These are phyloP conservation scores for Crossocerus cetratus DNA, from an alignment of 2,888 invertebrate species.

Conservation along the genomic window DNA sequence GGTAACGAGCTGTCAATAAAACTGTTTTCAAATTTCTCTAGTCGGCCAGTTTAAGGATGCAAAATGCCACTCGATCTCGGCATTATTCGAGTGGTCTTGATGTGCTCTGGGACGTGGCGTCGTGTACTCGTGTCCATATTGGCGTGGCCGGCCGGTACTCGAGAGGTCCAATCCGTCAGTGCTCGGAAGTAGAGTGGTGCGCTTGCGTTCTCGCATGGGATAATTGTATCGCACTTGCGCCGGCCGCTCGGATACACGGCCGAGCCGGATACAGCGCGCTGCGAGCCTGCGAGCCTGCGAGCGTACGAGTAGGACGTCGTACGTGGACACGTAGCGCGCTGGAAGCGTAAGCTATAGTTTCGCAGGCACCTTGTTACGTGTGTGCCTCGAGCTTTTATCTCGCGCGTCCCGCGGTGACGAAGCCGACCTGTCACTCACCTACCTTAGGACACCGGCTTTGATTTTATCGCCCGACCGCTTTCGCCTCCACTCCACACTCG, in stretches of 20 bases:
- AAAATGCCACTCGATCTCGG: not conserved
- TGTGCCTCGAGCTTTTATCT: constrained; percentile 66
- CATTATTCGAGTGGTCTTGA: not conserved
- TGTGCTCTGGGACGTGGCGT: not conserved
- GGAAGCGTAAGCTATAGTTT: constrained; percentile 36
- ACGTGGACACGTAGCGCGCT: constrained; percentile 9
- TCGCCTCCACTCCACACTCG: constrained; percentile 48
- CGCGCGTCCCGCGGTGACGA: constrained; percentile 64
- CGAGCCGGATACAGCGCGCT: constrained; percentile 22
- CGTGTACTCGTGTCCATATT: constrained; percentile 2
- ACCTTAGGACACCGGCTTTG: constrained; percentile 64
- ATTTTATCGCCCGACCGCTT: constrained; percentile 66
- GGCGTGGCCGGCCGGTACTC: constrained; percentile 14
- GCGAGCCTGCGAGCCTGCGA: too few species aligned
- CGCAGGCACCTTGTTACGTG: constrained; percentile 68
- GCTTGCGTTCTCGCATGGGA: constrained; percentile 23
- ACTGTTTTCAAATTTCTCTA: not conserved
- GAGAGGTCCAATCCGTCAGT: not conserved
- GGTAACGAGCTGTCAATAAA: not conserved
- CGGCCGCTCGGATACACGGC: constrained; percentile 30
- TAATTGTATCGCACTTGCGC: constrained; percentile 43
- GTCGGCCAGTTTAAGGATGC: not conserved
- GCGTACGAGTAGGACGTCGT: too few species aligned
- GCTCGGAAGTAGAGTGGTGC: constrained; percentile 9
- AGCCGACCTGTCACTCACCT: constrained; percentile 69